phyloP scores from a whole-genome alignment of 2,888 invertebrate species.

The Gibbula magus region DNA sequence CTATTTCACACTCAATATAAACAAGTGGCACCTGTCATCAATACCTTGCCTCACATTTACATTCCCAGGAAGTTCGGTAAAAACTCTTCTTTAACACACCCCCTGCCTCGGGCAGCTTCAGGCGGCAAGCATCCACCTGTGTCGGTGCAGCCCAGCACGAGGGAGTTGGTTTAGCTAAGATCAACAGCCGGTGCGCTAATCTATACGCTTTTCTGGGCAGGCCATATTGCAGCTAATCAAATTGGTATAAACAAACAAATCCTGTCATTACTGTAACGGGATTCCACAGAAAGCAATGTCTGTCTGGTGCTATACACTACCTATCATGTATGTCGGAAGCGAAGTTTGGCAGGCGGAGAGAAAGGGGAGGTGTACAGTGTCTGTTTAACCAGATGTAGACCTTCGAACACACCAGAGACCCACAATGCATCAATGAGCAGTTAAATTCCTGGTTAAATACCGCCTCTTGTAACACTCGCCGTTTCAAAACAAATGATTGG shows the following conservation, averaged over 20 bases:
- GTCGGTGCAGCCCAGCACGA: neutral
- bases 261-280: neutral
- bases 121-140: neutral
- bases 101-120: too few relatives aligned
- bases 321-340: neutral
- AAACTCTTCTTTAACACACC: too few relatives aligned
- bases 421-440: too few relatives aligned
- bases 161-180: neutral
- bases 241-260: neutral
- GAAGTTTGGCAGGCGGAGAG: neutral
- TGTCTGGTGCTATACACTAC: neutral
- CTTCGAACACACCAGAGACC: too few relatives aligned
- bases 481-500: too few relatives aligned
- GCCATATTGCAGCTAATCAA: neutral
- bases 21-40: neutral
- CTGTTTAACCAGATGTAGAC: neutral
- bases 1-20: too few relatives aligned
- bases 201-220: neutral
- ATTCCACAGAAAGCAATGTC: neutral
- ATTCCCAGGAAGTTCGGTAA: neutral
- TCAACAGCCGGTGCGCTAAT: neutral
- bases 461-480: too few relatives aligned
- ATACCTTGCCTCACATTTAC: neutral
- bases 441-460: too few relatives aligned
- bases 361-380: neutral